These are phyloP conservation scores for Neodontobutis hainanensis DNA, from an alignment of 2,113 vertebrate genomes.

Conservation along the genomic window DNA sequence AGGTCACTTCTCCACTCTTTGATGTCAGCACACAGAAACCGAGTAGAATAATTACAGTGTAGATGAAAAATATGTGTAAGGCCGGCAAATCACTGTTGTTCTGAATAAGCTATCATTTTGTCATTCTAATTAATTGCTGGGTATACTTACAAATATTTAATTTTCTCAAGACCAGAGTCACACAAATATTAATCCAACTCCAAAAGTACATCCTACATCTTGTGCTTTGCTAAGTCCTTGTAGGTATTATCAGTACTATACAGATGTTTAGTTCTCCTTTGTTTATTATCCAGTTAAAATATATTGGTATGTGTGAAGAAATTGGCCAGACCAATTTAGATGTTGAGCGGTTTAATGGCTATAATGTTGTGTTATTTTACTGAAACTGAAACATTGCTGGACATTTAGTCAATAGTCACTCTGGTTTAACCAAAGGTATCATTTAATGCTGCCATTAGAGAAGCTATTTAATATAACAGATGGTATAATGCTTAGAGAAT, in stretches of 20 bases:
- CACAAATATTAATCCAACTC: conserved; percentile 17
- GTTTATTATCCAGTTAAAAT: conserved; percentile 32
- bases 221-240: conserved; percentile 7
- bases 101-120: conserved; percentile 38
- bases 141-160: conserved; percentile 37
- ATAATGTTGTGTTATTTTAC: conserved; percentile 19
- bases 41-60: conserved; percentile 46
- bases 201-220: conserved; percentile 31
- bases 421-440: conserved; percentile 20
- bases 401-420: conserved; percentile 33
- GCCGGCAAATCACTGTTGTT: conserved; percentile 33
- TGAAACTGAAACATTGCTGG: conserved; percentile 22
- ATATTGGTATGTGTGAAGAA: conserved; percentile 21
- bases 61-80: conserved; percentile 17
- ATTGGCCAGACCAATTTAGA: conserved; percentile 32
- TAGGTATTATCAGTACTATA: conserved; percentile 30
- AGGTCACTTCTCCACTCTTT: conserved; percentile 49
- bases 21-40: conserved; percentile 37
- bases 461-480: conserved; percentile 16
- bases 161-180: conserved; percentile 17
- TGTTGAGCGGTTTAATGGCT: conserved; percentile 17
- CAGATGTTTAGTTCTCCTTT: conserved; percentile 35
- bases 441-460: conserved; percentile 23
- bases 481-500: neutral
- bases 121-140: conserved; percentile 50